Base-by-base conservation (phyloP, 2,888 invertebrate species). In the Brachylomia viminalis region DNA sequence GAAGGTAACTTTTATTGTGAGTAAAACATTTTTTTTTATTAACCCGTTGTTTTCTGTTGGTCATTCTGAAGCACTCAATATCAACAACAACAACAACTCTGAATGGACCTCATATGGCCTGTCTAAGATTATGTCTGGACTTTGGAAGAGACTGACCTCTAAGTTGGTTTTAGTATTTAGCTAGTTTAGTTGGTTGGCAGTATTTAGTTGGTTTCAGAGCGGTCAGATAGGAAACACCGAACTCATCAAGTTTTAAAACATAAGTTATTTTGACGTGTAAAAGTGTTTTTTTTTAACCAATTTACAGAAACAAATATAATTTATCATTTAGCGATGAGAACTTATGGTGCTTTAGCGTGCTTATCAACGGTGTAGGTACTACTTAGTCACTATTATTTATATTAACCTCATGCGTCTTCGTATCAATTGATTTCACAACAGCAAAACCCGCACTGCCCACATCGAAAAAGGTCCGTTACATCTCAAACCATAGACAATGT, bases 401-500 rank as follows among this genome's bases (percentile, higher is more conserved):
- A 65, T 65, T 30, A 15, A 65, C 20, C 20, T 23, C 6, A 56
- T 30, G 15, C 56, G 58, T 64, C 33, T 30, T 47, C 20, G 10
- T 47, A 65, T 65, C 27, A 75, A 75, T 58, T 52, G 27, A 80
- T 79, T 80, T 79, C 80, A 72, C 68, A 64, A 72, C 64, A 33
- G 42, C 61, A 64, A 70, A 59, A 73, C 72, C 80, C 77, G 74
- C 69, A 70, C 74, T 72, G 78, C 79, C 85, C 86, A 86, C 80
- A 81, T 83, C 45, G 54, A 79, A 75, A 76, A 78, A 84, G 80
- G 79, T 80, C 80, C 80, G 83, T 87, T 86, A 82, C 65, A 79
- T 80, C 77, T 84, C 72, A 72, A 80, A 72, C 72, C 75, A 83
- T 80, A 82, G 79, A 85, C 87, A 82, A 89, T 77, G 80, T 86